Conservation (phyloP, 2,113 vertebrate genomes). For the Chrysemys picta region DNA sequence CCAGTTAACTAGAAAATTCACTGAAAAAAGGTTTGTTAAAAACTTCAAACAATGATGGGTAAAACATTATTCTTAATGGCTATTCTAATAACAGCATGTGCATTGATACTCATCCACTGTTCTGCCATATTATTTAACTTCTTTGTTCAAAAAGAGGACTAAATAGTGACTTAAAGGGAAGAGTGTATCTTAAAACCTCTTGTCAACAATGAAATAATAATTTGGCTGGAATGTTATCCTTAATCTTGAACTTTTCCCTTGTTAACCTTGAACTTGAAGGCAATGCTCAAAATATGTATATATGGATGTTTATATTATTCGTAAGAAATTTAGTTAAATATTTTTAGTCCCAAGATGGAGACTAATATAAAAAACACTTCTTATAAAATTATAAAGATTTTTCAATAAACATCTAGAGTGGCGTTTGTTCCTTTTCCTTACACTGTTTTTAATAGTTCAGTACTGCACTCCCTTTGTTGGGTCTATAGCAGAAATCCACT, state of each 20-base stretch:
- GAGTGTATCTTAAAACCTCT: background rate
- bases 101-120: background rate
- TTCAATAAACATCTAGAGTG: background rate
- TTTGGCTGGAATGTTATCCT: background rate
- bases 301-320: background rate
- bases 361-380: background rate
- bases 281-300: background rate
- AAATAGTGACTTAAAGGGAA: background rate
- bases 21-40: background rate
- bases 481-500: background rate
- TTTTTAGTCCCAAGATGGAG: background rate
- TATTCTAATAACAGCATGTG: no score
- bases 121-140: background rate
- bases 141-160: background rate
- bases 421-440: background rate
- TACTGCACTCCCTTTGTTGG: background rate
- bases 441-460: background rate
- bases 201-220: background rate
- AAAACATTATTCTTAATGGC: no score
- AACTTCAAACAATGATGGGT: no score
- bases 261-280: background rate
- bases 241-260: background rate
- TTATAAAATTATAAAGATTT: background rate
- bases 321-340: rapidly evolving
- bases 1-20: slow-evolving; percentile 31